phyloP scores from a whole-genome alignment of 2,113 vertebrate species.

The Lepidothrix coronata region DNA sequence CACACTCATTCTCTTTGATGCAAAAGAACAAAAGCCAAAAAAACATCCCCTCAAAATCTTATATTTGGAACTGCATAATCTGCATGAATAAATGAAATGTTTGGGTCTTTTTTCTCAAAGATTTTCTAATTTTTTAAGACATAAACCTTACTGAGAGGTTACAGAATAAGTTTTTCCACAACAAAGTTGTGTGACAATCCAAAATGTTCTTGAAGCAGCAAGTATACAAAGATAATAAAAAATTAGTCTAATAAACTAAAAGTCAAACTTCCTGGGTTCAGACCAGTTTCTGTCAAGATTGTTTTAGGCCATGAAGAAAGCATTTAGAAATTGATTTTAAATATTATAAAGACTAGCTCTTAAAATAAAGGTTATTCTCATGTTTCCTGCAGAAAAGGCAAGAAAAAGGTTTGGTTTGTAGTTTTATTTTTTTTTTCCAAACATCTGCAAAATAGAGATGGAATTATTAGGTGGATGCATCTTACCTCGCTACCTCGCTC shows the following conservation, averaged over 20 bases:
- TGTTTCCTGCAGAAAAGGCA: not conserved
- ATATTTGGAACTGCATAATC: slow-evolving; percentile 8
- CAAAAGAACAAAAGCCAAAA: slow-evolving; percentile 1
- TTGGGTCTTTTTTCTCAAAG: not conserved
- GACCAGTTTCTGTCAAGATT: not conserved
- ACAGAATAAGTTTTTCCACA: not conserved
- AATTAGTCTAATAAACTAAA: not conserved
- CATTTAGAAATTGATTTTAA: not conserved
- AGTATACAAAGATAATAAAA: not conserved
- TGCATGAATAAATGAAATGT: not conserved
- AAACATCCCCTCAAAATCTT: not conserved
- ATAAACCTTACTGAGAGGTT: not conserved
- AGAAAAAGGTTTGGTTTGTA: fast-evolving
- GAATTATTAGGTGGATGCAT: not conserved
- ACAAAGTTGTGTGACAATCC: not conserved
- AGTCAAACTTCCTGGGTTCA: not conserved
- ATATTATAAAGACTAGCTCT: not conserved
- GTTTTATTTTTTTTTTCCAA: not conserved
- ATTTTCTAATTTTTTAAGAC: not conserved
- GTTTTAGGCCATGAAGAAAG: not conserved
- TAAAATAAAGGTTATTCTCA: not conserved
- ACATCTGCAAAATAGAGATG: not conserved
- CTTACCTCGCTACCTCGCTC: not conserved
- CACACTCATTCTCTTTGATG: slow-evolving; percentile 31
- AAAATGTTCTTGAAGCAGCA: not conserved